Evolutionary conservation across 2,888 invertebrate species (phyloP), one percentile per base, ranked within the genome.

Genomic region (Deilephila porcellus): DNA sequence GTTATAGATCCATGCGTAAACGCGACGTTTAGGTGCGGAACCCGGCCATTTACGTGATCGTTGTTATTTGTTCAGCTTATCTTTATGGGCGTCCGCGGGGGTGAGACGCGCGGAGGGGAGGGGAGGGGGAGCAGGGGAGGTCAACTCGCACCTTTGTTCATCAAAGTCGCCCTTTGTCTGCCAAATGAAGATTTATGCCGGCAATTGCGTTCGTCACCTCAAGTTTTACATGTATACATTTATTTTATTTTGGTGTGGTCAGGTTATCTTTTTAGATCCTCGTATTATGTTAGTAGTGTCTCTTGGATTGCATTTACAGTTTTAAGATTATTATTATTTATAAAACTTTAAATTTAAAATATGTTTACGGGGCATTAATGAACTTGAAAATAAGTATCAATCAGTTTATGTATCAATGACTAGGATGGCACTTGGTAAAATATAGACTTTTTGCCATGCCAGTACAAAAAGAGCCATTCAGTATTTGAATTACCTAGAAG

Each of bases 111-210:
- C n/a, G 45, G 11, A 11, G 45, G 11, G 11, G 34, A n/a, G 34
- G 63, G n/a, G n/a, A 5, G 6, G 56, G 56, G 6, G 0, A n/a
- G n/a, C 19, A n/a, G 34, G n/a, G 32, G 63, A n/a, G 37, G 63
- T 37, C 63, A 63, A 19, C 56, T 29, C 80, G 76, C 74, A 67
- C 70, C 74, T 76, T 67, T 71, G 76, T 76, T 78, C 79, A 78
- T 77, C 81, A 81, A 80, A 79, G 75, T 79, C 81, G 81, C 73
- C n/a, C 60, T 19, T 73, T 77, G 81, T 79, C 82, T 76, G 73
- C 71, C 74, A 81, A 81, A 82, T 82, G 80, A 82, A 82, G 82
- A 82, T 79, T 79, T 81, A 82, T 82, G n/a, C 34, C n/a, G 3
- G 37, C 63, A 63, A 63, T 63, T 63, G 63, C 63, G 63, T 63